Conservation (phyloP, 2,888 invertebrate genomes). For the Phania funesta region DNA sequence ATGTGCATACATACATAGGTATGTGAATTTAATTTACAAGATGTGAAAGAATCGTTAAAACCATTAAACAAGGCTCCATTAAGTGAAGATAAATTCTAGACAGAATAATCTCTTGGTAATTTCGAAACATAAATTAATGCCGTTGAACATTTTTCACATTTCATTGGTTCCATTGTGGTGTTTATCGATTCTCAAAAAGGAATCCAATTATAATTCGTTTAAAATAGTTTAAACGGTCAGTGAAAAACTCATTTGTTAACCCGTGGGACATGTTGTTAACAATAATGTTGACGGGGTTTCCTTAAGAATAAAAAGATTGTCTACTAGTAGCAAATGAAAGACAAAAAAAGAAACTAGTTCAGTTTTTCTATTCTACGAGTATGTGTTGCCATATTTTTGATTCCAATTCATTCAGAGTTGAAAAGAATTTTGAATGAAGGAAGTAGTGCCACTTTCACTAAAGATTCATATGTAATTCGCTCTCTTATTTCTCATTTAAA, state of each 20-base stretch:
- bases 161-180: background rate
- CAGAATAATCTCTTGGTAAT: background rate
- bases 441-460: too few species aligned
- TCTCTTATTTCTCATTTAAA: too few species aligned
- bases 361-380: background rate
- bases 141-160: background rate
- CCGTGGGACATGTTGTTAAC: slow-evolving; percentile 16
- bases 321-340: background rate
- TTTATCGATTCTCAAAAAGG: slow-evolving; percentile 32
- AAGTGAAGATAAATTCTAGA: background rate
- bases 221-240: slow-evolving; percentile 73
- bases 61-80: background rate
- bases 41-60: background rate
- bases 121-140: background rate
- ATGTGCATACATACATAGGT: too few species aligned
- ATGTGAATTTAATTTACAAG: too few species aligned
- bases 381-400: too few species aligned
- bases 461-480: too few species aligned
- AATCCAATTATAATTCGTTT: slow-evolving; percentile 75
- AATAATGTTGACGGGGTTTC: background rate
- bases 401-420: too few species aligned
- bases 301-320: too few species aligned
- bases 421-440: too few species aligned
- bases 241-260: background rate
- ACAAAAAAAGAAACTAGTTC: background rate